A percentile compares a stretch with the other conserved stretches of the same genome.
These are phyloP conservation scores for Danaus chrysippus DNA, from an alignment of 2,888 invertebrate species.

Conservation along the genomic window DNA sequence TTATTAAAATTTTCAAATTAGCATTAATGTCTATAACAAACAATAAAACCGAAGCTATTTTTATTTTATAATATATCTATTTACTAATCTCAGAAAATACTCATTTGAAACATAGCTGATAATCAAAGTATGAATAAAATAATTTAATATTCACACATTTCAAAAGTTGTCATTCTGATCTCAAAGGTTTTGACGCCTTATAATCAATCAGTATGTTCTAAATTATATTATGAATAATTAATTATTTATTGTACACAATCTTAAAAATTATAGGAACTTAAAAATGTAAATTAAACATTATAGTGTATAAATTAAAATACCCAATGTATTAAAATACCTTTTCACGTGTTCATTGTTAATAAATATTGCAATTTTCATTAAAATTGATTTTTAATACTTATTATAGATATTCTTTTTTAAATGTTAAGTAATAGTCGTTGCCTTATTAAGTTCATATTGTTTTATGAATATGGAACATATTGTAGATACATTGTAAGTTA, in stretches of 20 bases:
- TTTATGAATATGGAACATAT: slow-evolving; percentile 73
- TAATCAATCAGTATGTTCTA: slow-evolving; percentile 11
- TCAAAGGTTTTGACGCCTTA: slow-evolving; percentile 4
- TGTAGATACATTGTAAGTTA: slow-evolving; percentile 71
- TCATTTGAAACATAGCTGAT: neutral
- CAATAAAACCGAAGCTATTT: too few species aligned
- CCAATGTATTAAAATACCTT: slow-evolving; percentile 48
- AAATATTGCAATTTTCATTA: slow-evolving; percentile 48
- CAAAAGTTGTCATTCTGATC: slow-evolving; percentile 7
- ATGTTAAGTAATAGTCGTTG: slow-evolving; percentile 73
- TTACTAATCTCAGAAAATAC: neutral
- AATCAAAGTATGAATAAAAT: neutral
- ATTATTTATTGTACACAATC: slow-evolving; percentile 21
- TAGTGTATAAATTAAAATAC: slow-evolving; percentile 29
- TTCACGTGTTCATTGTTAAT: slow-evolving; percentile 59
- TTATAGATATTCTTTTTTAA: slow-evolving; percentile 58
- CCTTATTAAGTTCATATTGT: slow-evolving; percentile 78
- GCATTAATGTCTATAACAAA: too few species aligned
- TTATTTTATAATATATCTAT: too few species aligned
- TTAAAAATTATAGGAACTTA: slow-evolving; percentile 19
- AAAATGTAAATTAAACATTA: slow-evolving; percentile 25
- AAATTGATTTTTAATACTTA: slow-evolving; percentile 34
- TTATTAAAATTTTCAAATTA: too few species aligned
- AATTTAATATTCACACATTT: neutral
- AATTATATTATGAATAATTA: slow-evolving; percentile 14